phyloP scores from a whole-genome alignment of 1,140 invertebrate genomes.

The Leptoteleia sp. region DNA sequence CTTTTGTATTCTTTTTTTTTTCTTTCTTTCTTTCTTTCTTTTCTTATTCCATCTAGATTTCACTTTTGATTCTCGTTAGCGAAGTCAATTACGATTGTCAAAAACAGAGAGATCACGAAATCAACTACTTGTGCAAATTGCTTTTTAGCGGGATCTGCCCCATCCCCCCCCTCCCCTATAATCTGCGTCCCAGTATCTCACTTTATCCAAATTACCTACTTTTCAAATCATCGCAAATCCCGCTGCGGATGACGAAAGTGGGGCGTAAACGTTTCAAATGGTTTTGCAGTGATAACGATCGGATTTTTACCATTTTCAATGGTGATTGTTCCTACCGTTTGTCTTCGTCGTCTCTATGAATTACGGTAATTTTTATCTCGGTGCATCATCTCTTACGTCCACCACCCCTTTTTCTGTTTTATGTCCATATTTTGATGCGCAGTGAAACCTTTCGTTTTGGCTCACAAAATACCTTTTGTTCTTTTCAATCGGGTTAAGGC shows the following conservation, averaged over 20 bases:
- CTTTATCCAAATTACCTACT: slow-evolving; percentile 22
- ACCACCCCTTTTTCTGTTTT: slow-evolving; percentile 22
- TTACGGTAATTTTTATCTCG: slow-evolving; percentile 64
- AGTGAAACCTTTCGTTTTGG: slow-evolving; percentile 46
- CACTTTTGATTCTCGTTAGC: too few relatives aligned
- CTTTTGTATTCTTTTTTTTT: slow-evolving; percentile 1
- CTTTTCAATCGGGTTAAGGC: slow-evolving; percentile 7
- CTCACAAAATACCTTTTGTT: slow-evolving; percentile 19
- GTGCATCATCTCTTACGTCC: slow-evolving; percentile 45
- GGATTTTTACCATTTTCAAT: slow-evolving; percentile 68
- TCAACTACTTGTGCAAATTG: slow-evolving; percentile 32
- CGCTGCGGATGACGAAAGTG: slow-evolving; percentile 33
- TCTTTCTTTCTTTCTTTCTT: neutral
- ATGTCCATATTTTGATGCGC: slow-evolving; percentile 30
- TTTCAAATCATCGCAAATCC: slow-evolving; percentile 38
- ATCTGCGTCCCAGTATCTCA: neutral
- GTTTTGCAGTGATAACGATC: slow-evolving; percentile 64
- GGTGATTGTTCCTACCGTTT: slow-evolving; percentile 66
- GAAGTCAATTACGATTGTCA: neutral
- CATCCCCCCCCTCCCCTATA: neutral
- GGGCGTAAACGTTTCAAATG: slow-evolving; percentile 53
- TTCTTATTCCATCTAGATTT: too few relatives aligned
- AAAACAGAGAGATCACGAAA: slow-evolving; percentile 8
- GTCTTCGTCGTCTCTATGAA: slow-evolving; percentile 65
- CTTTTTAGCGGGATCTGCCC: slow-evolving; percentile 7